phyloP scores from a whole-genome alignment of 2,888 invertebrate genomes.

The Atrina japonica region DNA sequence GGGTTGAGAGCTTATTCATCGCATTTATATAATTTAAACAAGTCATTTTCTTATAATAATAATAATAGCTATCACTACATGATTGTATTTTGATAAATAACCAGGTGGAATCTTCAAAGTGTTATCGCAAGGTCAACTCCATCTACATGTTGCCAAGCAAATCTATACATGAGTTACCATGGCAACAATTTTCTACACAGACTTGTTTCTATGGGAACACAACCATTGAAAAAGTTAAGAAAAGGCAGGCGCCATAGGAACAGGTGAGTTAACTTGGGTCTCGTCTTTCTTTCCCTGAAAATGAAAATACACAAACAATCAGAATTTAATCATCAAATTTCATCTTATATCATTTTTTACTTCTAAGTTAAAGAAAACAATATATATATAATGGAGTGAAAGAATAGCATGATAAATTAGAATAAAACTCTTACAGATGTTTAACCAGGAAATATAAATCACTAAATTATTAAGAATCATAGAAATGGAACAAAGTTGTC shows the following conservation, averaged over 20 bases:
- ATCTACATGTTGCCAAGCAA: neutral
- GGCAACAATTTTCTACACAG: conserved; percentile 1
- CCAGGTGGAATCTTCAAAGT: conserved; percentile 19
- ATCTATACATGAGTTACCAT: conserved; percentile 11
- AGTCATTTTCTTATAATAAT: conserved; percentile 6
- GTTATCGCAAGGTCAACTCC: neutral
- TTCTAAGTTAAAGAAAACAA: no score
- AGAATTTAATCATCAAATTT: neutral
- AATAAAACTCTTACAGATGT: neutral
- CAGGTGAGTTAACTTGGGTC: conserved; percentile 23
- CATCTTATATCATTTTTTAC: no score
- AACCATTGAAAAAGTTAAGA: conserved; percentile 29
- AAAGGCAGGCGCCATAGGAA: conserved; percentile 28
- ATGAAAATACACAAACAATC: neutral
- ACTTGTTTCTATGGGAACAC: conserved; percentile 32
- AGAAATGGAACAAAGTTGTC: no score
- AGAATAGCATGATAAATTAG: no score
- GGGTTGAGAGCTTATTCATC: neutral
- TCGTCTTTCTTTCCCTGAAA: conserved; percentile 39
- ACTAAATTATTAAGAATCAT: no score
- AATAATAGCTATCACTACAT: neutral
- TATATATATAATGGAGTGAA: no score
- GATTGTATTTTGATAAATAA: no score
- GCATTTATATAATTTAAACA: conserved; percentile 11
- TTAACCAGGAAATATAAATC: no score